Conservation (phyloP, 2,888 invertebrate genomes). For the Oscheius myriophilus region DNA sequence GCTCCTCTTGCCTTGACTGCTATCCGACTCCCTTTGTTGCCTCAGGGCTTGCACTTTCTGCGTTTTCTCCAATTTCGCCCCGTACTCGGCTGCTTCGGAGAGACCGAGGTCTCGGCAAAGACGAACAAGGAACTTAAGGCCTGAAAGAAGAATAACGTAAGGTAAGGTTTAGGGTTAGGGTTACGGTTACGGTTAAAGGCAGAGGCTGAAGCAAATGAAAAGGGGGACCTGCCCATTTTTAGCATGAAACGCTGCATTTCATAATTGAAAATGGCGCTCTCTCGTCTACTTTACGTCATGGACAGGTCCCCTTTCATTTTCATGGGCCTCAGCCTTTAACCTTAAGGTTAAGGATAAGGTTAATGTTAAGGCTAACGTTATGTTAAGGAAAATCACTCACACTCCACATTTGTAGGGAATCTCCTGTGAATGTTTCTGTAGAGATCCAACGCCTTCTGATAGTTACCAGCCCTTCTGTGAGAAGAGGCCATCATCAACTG, state of each 20-base stretch:
- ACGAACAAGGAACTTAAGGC: conserved; percentile 86
- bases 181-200: not conserved
- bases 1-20: conserved; percentile 66
- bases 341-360: too few species aligned
- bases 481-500: conserved; percentile 81
- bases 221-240: too few species aligned
- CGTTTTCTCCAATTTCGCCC: conserved; percentile 46
- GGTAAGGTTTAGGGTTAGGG: not conserved
- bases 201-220: too few species aligned
- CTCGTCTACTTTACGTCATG: too few species aligned
- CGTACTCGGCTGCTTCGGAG: conserved; percentile 82
- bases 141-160: conserved; percentile 71
- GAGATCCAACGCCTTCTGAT: conserved; percentile 83
- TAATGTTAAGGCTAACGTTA: not conserved
- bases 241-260: too few species aligned
- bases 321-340: too few species aligned
- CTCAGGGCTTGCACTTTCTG: conserved; percentile 44
- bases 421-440: conserved; percentile 86
- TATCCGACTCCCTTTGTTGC: conserved; percentile 52
- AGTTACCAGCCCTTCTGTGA: conserved; percentile 83
- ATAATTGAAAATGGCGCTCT: too few species aligned
- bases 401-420: conserved; percentile 94
- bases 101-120: conserved; percentile 89
- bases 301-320: too few species aligned
- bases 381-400: conserved; percentile 72